These are phyloP conservation scores for Decapterus maruadsi DNA, from an alignment of 2,797 vertebrate genomes.

Conservation along the genomic window DNA sequence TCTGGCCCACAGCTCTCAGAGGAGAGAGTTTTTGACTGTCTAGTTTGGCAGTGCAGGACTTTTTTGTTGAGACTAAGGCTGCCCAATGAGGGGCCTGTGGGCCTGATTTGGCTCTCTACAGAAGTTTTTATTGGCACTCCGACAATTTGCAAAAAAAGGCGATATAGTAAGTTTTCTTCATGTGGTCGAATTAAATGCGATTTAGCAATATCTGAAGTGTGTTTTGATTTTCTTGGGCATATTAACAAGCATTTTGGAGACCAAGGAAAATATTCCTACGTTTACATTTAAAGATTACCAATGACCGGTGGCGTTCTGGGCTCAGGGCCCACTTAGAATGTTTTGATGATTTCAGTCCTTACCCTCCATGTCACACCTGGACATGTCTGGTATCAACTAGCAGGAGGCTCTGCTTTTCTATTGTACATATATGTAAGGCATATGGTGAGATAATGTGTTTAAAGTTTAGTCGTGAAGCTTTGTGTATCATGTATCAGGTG, in stretches of 20 bases:
- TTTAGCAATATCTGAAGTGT: conserved; percentile 67
- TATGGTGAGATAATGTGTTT: background rate
- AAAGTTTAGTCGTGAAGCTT: conserved; percentile 1
- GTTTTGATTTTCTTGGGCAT: conserved; percentile 64
- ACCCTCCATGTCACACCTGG: background rate
- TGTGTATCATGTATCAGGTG: background rate
- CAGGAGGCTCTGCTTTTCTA: background rate
- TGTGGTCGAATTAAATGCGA: conserved; percentile 55
- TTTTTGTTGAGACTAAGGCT: conserved; percentile 52
- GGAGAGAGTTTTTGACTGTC: conserved; percentile 45
- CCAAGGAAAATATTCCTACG: conserved; percentile 56
- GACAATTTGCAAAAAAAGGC: conserved; percentile 25
- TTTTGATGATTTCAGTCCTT: background rate
- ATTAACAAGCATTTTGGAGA: conserved; percentile 56
- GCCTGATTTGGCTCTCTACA: conserved; percentile 47
- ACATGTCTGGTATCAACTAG: background rate
- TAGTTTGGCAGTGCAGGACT: conserved; percentile 41
- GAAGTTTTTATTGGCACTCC: conserved; percentile 52
- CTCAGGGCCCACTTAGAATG: conserved; percentile 9
- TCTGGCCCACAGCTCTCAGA: conserved; percentile 29
- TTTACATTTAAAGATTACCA: conserved; percentile 37
- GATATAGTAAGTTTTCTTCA: conserved; percentile 51
- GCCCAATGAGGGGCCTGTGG: conserved; percentile 42
- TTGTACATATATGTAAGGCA: background rate
- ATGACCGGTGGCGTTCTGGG: conserved; percentile 12